Evolutionary conservation across 2,797 vertebrate species (phyloP), one percentile per base, ranked within the genome.

Genomic region (Sphaeramia orbicularis): DNA sequence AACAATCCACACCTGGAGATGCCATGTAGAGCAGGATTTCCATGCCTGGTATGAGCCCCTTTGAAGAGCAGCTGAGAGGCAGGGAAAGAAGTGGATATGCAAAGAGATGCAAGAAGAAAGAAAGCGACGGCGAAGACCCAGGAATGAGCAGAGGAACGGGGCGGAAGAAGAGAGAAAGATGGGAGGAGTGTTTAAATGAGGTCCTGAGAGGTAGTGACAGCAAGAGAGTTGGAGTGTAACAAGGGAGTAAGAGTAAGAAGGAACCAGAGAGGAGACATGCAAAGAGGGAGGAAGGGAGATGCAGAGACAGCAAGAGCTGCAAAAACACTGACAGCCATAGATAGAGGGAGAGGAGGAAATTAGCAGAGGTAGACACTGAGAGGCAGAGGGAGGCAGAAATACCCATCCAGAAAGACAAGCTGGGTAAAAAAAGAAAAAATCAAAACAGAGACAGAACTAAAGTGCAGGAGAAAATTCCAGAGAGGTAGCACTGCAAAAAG

Each of bases 1-100:
- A 90, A 85, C 89, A 91, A 84, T 84, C 80, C 56, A 38, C 78
- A 83, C 76, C 85, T 76, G 43, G 73, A 86, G 86, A 84, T 81
- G 65, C 44, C 65, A 62, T 74, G 71, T 69, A 80, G 62, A 71
- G 80, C 81, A 65, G 78, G 74, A 72, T 91, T 86, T 85, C 59
- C 75, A 85, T 82, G 44, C 53, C 82, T 35, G 32, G 67, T 63
- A 64, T 69, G 83, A 84, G 81, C 45, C 62, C 53, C 76, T 87
- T 87, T 88, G 86, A 93, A 91, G 83, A 83, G 63, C 48, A 63
- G 60, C 32, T 45, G 47, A 55, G 69, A 71, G 77, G 50, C 38
- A 70, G 52, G 58, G 52, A 71, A 43, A 70, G 56, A 42, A 43
- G 7, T 54, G 67, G 71, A 65, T 74, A 55, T 42, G 51, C 62